These are phyloP conservation scores for Netelia inedita DNA, from an alignment of 2,888 invertebrate species.

Conservation along the genomic window DNA sequence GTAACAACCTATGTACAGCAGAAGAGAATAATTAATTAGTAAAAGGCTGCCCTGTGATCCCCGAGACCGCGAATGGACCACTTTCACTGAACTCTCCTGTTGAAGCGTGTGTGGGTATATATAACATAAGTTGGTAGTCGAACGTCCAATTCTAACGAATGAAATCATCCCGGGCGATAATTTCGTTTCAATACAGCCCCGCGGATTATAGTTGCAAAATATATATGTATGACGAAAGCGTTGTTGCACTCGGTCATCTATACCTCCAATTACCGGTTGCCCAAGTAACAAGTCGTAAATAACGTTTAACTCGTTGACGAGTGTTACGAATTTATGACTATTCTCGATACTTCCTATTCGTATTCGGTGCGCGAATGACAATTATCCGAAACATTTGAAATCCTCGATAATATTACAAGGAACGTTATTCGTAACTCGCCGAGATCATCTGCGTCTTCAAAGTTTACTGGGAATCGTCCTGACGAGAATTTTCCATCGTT, in stretches of 20 bases:
- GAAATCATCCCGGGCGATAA: neutral
- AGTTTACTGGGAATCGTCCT: neutral
- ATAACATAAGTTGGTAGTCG: conserved; percentile 9
- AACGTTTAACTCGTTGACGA: neutral
- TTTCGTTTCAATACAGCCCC: neutral
- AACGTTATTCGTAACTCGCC: neutral
- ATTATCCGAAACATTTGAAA: neutral
- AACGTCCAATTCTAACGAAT: conserved; percentile 1
- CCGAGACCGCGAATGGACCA: conserved; percentile 58
- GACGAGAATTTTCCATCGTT: neutral
- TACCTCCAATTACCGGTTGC: conserved; percentile 1
- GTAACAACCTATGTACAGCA: conserved; percentile 59
- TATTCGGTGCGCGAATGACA: neutral
- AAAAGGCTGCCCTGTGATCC: conserved; percentile 67
- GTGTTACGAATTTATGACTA: conserved; percentile 8
- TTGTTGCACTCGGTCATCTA: neutral
- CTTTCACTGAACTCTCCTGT: conserved; percentile 66
- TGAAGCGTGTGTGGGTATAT: conserved; percentile 4
- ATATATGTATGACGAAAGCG: neutral
- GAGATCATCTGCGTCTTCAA: neutral
- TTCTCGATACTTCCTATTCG: neutral
- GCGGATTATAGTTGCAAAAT: neutral
- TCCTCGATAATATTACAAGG: neutral
- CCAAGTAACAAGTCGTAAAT: conserved; percentile 12
- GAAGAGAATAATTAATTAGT: conserved; percentile 68